Base-by-base conservation (phyloP, 2,888 invertebrate genomes). In the Lasioglossum marginatum region DNA sequence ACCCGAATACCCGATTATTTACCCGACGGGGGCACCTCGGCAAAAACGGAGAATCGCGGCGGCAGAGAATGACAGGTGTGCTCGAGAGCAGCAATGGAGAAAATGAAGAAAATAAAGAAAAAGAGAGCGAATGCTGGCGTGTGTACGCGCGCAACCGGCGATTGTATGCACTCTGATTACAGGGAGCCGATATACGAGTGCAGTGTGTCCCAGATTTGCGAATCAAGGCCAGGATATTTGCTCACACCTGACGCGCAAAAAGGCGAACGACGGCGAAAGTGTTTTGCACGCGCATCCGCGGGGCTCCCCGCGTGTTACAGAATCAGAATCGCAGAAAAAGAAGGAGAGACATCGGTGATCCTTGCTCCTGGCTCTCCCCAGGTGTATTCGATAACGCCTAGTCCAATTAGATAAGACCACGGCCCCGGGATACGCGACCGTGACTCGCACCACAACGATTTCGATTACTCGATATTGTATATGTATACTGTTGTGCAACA, bases 211-310 rank as follows among this genome's bases (percentile, higher is more conserved):
- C 86, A 86, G 88, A 86, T 88, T 88, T 88, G 66, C 82, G 76
- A 86, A 88, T 88, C 88, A 88, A 88, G 88, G 88, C 84, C 88
- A 81, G 40, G 80, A 88, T 84, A 78, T 81, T 82, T 79, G 77
- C 68, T 83, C 73, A 48, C 81, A 73, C 75, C 73, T 74, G 82
- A 81, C 76, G 52, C 40, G 73, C 81, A 83, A 86, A 85, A 81
- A 86, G 40, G 45, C 45, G 70, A 74, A 37, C 68, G 83, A 87
- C 80, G 48, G 85, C 79, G 88, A 88, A 88, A 88, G 86, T 88
- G 52, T 74, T 77, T 70, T 66, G 66, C 31, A 60, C 31, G 76
- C 52, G 12, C 85, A 81, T 57, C 27, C 27, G 60, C 60, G 60
- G 14, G 4, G 14, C 60, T 60, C 60, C 14, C 12, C 60, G 6